Evolutionary conservation across 2,797 vertebrate genomes (phyloP), one percentile per base, ranked within the genome.

Genomic region (Bryconaethiops microstoma): DNA sequence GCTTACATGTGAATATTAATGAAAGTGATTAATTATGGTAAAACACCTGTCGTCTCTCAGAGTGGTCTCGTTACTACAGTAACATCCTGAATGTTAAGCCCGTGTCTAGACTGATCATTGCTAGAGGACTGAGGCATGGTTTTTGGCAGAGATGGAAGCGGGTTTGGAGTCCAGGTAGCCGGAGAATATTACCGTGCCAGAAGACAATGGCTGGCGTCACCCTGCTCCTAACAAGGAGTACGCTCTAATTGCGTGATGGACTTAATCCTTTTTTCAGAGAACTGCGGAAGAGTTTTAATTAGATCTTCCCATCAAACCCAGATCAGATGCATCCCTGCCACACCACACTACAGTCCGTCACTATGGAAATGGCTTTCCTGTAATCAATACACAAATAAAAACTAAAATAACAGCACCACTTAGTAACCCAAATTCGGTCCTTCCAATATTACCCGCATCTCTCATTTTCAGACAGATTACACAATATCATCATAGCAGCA

Each of bases 261-360:
- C 62, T 17, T 39, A 64, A 64, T 39, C 60, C 60, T 63, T 16
- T 64, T 64, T 64, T 64, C 62, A 39, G 5, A 64, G 62, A 64
- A 64, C 14, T 2, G 17, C 29, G 62, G 29, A 64, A 64, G 62
- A 64, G 14, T 39, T 63, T 64, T 64, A 64, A 63, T 64, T 64
- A 64, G 62, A 39, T 64, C 25, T 64, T 29, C 29, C 8, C 25
- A 16, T 0, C 16, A n/a, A 25, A 60, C 25, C 60, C 21, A 4
- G 25, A 29, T 25, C 23, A 25, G 0, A 62, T 12, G 25, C 4
- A 14, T 23, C 2, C 3, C 12, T 35, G 23, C 59, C 10, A 25
- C n/a, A 60, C n/a, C 5, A 63, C 7, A 14, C 7, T 25, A 12
- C 1, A 29, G 13, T 35, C 23, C 7, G 23, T 29, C 19, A 12